Evolutionary conservation across 1,140 invertebrate species (phyloP).

Genomic region (Coenobita brevimanus): DNA sequence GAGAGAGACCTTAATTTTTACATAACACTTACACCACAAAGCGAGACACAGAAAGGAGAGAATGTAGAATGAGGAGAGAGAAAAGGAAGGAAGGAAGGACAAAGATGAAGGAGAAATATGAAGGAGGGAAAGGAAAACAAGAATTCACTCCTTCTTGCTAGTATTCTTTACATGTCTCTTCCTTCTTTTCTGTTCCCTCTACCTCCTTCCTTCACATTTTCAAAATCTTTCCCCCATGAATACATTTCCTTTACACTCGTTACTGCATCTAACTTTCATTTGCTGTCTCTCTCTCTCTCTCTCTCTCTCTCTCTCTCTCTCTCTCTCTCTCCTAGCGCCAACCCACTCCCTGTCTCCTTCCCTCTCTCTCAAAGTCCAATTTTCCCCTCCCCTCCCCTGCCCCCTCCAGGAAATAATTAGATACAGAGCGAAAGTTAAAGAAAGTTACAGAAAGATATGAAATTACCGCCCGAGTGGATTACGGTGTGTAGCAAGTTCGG

Average conservation of each 20-base stretch:
- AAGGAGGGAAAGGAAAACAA: background rate
- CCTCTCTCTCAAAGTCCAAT: no score
- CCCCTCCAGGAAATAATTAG: constrained; percentile 20
- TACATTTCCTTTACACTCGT: background rate
- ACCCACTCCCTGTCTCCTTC: no score
- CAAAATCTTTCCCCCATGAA: background rate
- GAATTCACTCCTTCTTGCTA: no score
- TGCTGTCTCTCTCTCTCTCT: no score
- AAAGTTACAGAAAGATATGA: constrained; percentile 22
- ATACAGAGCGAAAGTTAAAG: background rate
- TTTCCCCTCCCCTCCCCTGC: background rate
- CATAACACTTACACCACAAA: no score
- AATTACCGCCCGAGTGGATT: no score
- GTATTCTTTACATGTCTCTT: background rate
- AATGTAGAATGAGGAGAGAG: background rate
- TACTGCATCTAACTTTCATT: no score
- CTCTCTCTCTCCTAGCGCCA: background rate
- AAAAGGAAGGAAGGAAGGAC: no score
- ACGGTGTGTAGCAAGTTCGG: no score
- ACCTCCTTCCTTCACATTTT: background rate
- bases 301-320: background rate
- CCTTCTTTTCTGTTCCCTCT: background rate
- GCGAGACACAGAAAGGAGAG: background rate
- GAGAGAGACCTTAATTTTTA: background rate
- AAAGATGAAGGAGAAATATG: background rate